These are phyloP conservation scores for Leucophenga maculata DNA, from an alignment of 2,888 invertebrate genomes.

Conservation along the genomic window DNA sequence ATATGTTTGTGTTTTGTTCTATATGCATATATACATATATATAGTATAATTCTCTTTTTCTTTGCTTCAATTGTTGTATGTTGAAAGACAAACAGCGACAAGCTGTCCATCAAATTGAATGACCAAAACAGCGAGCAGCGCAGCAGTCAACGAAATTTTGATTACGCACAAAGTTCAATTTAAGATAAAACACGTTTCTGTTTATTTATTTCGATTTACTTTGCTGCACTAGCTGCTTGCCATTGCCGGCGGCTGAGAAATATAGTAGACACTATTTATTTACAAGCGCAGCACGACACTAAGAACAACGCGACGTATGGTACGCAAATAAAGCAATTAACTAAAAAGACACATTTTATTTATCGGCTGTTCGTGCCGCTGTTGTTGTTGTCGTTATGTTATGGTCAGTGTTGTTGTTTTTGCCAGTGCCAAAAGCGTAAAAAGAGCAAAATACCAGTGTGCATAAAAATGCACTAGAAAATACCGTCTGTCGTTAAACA, in stretches of 20 bases:
- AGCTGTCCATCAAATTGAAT: not conserved
- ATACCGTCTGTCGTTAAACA: not conserved
- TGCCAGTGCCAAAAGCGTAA: slow-evolving; percentile 25
- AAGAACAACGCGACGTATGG: not conserved
- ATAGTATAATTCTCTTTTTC: no score
- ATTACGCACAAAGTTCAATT: slow-evolving; percentile 14
- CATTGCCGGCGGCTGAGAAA: not conserved
- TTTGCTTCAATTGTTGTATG: no score
- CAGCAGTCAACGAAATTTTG: slow-evolving; percentile 21
- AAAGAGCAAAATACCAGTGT: not conserved
- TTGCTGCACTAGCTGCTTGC: no score
- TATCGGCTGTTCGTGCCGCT: not conserved
- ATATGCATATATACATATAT: no score
- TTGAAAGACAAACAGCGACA: no score
- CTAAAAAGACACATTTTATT: slow-evolving; percentile 3
- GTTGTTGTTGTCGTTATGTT: slow-evolving; percentile 33
- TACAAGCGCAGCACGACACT: not conserved
- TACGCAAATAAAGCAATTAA: slow-evolving; percentile 23
- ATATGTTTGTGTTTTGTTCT: no score
- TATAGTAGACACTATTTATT: not conserved
- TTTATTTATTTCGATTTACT: slow-evolving; percentile 4
- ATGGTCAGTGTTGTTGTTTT: slow-evolving; percentile 21
- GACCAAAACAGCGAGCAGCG: not conserved
- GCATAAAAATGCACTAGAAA: slow-evolving; percentile 35
- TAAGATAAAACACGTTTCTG: not conserved